Conservation (phyloP, 2,797 vertebrate genomes). For the Pitangus sulphuratus region DNA sequence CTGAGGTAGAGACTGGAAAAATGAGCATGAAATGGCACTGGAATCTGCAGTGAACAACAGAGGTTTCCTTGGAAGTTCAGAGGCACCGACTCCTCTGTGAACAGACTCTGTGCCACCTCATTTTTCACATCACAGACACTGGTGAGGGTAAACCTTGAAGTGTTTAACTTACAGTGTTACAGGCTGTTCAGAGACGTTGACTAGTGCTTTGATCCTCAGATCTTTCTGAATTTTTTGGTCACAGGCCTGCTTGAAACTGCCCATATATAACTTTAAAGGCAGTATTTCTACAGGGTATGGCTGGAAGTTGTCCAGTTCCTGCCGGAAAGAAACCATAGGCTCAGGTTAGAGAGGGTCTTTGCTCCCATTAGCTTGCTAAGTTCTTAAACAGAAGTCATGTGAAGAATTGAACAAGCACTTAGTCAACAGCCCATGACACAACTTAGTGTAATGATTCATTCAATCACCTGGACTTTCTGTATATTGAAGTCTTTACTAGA, state of each 20-base stretch:
- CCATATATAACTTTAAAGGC: constrained; percentile 83
- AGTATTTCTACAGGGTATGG: constrained; percentile 88
- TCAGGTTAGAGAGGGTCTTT: not conserved
- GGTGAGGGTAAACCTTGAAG: not conserved
- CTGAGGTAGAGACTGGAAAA: not conserved
- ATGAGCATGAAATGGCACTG: not conserved
- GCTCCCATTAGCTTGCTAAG: not conserved
- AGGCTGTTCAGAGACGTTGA: constrained; percentile 80
- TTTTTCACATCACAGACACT: not conserved
- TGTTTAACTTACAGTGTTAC: constrained; percentile 75
- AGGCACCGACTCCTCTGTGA: not conserved
- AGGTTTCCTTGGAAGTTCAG: not conserved
- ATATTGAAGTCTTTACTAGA: not conserved
- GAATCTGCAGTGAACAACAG: not conserved
- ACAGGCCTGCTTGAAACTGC: constrained; percentile 80
- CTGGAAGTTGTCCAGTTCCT: constrained; percentile 87
- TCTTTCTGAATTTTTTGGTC: constrained; percentile 78
- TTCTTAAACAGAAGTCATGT: not conserved
- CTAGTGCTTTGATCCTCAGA: constrained; percentile 83
- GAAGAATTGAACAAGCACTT: not conserved
- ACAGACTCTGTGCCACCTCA: not conserved
- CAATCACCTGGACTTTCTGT: not conserved
- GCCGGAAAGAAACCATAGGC: not conserved
- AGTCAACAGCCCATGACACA: not conserved
- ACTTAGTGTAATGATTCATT: not conserved